phyloP scores from a whole-genome alignment of 2,797 vertebrate species.

The Argyrosomus regius region DNA sequence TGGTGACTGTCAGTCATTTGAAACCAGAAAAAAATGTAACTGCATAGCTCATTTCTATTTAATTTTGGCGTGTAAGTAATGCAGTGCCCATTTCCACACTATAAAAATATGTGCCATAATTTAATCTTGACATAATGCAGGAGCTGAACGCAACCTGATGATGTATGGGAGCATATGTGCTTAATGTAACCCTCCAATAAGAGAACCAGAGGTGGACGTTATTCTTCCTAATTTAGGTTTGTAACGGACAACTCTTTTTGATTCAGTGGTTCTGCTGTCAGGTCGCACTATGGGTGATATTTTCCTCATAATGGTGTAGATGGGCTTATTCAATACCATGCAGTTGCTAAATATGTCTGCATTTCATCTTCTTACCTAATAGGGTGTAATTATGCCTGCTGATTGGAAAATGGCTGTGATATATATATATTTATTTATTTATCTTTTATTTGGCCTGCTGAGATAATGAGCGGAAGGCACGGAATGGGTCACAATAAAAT shows the following conservation, averaged over 20 bases:
- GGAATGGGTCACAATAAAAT: slow-evolving; percentile 12
- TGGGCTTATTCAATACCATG: slow-evolving; percentile 15
- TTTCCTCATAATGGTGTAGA: slow-evolving; percentile 20
- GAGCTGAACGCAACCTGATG: slow-evolving; percentile 30
- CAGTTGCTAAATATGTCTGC: slow-evolving; percentile 20
- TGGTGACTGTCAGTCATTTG: slow-evolving; percentile 35
- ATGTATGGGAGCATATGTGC: slow-evolving; percentile 14
- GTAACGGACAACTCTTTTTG: neutral
- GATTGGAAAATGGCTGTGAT: slow-evolving; percentile 5
- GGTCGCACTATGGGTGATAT: neutral
- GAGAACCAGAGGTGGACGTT: slow-evolving; percentile 8
- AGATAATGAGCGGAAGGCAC: neutral
- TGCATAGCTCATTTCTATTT: slow-evolving; percentile 21
- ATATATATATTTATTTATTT: neutral
- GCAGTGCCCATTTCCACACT: neutral
- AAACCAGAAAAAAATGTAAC: slow-evolving; percentile 4
- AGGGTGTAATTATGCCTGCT: slow-evolving; percentile 9
- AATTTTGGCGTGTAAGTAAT: slow-evolving; percentile 18
- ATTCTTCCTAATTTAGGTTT: slow-evolving; percentile 1
- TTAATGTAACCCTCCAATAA: slow-evolving; percentile 7
- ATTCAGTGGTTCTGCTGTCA: slow-evolving; percentile 25
- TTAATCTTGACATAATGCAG: slow-evolving; percentile 13
- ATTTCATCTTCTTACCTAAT: slow-evolving; percentile 4
- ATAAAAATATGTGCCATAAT: slow-evolving; percentile 19
- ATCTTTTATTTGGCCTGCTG: neutral